phyloP scores from a whole-genome alignment of 2,888 invertebrate genomes.

The Cephus nigrinus region DNA sequence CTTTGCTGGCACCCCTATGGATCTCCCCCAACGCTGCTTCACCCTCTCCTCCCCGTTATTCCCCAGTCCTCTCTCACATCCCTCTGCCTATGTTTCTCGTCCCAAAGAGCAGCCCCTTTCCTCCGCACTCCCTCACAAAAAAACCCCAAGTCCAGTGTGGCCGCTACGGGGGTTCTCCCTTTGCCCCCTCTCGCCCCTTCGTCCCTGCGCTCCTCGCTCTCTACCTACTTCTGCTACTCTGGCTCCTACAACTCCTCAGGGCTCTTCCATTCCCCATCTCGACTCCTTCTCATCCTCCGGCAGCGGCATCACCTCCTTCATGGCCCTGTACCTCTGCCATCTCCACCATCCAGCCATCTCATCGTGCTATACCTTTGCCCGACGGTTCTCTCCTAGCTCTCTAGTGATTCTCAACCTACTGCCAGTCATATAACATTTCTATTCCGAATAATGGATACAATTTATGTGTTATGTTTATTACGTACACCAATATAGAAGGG shows the following conservation, averaged over 20 bases:
- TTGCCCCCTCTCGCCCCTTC: conserved; percentile 51
- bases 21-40: conserved; percentile 42
- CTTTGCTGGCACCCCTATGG: conserved; percentile 61
- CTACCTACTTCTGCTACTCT: conserved; percentile 19
- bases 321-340: conserved; percentile 21
- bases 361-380: conserved; percentile 21
- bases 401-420: conserved; percentile 44
- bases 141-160: conserved; percentile 49
- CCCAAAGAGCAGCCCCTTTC: conserved; percentile 44
- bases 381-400: conserved; percentile 14
- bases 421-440: not conserved
- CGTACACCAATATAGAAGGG: not conserved
- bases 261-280: conserved; percentile 22
- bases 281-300: conserved; percentile 23
- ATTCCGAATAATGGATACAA: not conserved
- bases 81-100: conserved; percentile 42
- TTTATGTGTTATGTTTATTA: not conserved
- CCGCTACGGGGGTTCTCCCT: conserved; percentile 59
- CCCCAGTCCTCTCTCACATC: conserved; percentile 23
- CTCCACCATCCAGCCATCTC: conserved; percentile 14
- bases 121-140: conserved; percentile 17
- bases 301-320: conserved; percentile 25
- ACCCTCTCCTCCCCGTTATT: conserved; percentile 35
- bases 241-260: conserved; percentile 25
- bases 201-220: conserved; percentile 40